Evolutionary conservation across 2,888 invertebrate genomes (phyloP).

Genomic region (Graphium colonna): DNA sequence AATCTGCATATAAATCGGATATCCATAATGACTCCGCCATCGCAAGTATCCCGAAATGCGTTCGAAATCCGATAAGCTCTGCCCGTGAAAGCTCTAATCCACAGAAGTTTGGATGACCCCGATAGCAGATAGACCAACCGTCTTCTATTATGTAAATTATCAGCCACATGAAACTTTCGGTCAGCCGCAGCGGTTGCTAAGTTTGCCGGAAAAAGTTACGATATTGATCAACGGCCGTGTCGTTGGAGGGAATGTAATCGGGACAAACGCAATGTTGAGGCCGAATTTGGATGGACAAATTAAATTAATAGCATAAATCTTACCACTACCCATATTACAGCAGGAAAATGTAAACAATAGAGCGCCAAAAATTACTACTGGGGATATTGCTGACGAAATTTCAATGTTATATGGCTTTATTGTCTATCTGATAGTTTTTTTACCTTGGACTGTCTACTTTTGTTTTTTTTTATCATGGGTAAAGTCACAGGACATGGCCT

Average conservation of each 20-base stretch:
- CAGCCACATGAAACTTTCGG: constrained; percentile 70
- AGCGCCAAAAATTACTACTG: too few relatives aligned
- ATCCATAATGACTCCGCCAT: constrained; percentile 76
- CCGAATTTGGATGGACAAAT: constrained; percentile 26
- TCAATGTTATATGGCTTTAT: too few relatives aligned
- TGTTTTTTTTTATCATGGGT: too few relatives aligned
- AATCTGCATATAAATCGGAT: constrained; percentile 81
- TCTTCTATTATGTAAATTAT: constrained; percentile 79
- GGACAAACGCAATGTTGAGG: constrained; percentile 43
- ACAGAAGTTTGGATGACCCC: constrained; percentile 75
- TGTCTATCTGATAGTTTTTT: too few relatives aligned
- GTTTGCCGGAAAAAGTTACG: constrained; percentile 67
- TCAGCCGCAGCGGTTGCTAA: constrained; percentile 65
- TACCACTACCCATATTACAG: not conserved
- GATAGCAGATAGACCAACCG: constrained; percentile 73
- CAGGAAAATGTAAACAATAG: too few relatives aligned
- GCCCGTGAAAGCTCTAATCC: constrained; percentile 74
- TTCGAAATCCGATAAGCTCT: constrained; percentile 76
- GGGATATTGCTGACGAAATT: too few relatives aligned
- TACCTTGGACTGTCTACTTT: too few relatives aligned
- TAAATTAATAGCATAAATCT: not conserved
- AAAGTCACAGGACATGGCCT: too few relatives aligned
- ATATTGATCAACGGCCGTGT: constrained; percentile 65
- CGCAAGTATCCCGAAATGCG: constrained; percentile 74
- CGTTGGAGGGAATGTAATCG: constrained; percentile 53